A percentile compares a stretch with the other conserved stretches of the same genome.
Conservation (phyloP, 2,113 vertebrate species). For the Gymnarchus niloticus region DNA sequence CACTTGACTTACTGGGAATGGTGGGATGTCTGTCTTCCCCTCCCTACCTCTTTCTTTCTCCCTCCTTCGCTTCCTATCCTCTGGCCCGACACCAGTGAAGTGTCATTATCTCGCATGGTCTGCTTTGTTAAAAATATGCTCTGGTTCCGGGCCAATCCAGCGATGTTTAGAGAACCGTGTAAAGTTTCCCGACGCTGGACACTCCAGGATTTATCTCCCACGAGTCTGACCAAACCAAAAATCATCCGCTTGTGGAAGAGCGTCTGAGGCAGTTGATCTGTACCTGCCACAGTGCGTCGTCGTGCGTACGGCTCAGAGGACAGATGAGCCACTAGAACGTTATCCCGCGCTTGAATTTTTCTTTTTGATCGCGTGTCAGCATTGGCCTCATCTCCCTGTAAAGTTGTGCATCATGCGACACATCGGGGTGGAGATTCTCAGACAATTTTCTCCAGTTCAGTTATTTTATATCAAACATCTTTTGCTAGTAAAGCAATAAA, state of each 20-base stretch:
- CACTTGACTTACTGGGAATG: slow-evolving; percentile 67
- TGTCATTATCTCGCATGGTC: slow-evolving; percentile 46
- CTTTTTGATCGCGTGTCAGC: not conserved
- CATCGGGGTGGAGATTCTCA: not conserved
- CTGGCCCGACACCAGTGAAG: slow-evolving; percentile 5
- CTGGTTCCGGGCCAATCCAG: slow-evolving; percentile 45
- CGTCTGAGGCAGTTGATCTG: not conserved
- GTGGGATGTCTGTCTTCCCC: slow-evolving; percentile 47
- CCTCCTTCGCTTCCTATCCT: not conserved
- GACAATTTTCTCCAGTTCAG: not conserved
- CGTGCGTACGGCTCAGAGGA: slow-evolving; percentile 1
- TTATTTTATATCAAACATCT: not conserved
- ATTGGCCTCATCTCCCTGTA: not conserved
- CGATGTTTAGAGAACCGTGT: slow-evolving; percentile 1
- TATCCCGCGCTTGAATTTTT: not conserved
- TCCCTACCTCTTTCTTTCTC: not conserved
- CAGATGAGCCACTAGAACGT: not conserved
- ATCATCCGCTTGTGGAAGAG: slow-evolving; percentile 40
- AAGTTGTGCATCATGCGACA: not conserved
- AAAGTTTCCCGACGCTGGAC: not conserved
- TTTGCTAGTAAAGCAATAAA: slow-evolving; percentile 23
- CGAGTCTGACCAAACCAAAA: slow-evolving; percentile 35
- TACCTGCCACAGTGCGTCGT: slow-evolving; percentile 34
- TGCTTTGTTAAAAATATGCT: slow-evolving; percentile 52
- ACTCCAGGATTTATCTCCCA: slow-evolving; percentile 20